Conservation (phyloP, 2,888 invertebrate genomes). For the Junonia oenone region DNA sequence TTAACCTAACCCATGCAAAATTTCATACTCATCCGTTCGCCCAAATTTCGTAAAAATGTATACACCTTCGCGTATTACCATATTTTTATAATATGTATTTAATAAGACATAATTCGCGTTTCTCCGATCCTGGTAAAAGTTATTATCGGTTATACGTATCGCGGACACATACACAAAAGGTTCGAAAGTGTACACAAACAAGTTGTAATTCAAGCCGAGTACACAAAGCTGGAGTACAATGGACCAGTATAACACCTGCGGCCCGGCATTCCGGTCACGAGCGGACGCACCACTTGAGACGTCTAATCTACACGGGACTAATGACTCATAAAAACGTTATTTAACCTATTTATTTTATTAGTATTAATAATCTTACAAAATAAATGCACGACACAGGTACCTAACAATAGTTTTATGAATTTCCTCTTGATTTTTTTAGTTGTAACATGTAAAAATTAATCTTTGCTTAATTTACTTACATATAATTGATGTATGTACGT, state of each 20-base stretch:
- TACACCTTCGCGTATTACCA: too few relatives aligned
- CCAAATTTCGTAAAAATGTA: too few relatives aligned
- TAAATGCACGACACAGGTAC: too few relatives aligned
- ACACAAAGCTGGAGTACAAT: slow-evolving; percentile 14
- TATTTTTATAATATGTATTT: not conserved
- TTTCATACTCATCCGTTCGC: too few relatives aligned
- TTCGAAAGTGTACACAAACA: not conserved
- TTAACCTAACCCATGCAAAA: too few relatives aligned
- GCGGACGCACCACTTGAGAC: not conserved
- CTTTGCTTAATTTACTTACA: not conserved
- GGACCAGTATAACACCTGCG: slow-evolving; percentile 23
- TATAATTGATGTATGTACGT: too few relatives aligned
- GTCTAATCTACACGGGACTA: not conserved
- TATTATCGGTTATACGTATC: not conserved
- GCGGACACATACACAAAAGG: not conserved
- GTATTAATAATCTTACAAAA: too few relatives aligned
- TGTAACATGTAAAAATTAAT: too few relatives aligned
- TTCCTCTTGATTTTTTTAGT: too few relatives aligned
- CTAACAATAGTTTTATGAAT: too few relatives aligned
- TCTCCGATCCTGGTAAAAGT: not conserved
- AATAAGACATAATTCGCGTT: not conserved
- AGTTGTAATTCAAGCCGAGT: slow-evolving; percentile 4
- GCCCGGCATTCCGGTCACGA: slow-evolving; percentile 25
- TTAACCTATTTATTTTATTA: too few relatives aligned
- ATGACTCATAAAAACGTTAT: not conserved